Evolutionary conservation across 2,113 vertebrate species (phyloP).

Genomic region (Oreocharis arfaki): DNA sequence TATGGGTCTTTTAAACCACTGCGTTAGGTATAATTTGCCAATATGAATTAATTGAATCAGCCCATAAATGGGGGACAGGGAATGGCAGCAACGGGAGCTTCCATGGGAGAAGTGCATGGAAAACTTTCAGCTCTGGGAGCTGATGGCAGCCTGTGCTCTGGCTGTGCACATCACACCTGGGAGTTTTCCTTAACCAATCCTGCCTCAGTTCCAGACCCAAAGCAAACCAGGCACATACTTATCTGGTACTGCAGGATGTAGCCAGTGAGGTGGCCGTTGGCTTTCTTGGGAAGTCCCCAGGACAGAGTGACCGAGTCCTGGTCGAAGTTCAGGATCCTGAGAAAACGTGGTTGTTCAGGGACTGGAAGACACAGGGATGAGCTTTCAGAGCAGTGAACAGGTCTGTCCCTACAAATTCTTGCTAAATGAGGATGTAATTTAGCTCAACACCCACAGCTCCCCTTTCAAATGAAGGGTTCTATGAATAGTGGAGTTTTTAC

Average conservation of each 20-base stretch:
- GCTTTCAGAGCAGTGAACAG: background rate
- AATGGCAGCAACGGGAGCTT: background rate
- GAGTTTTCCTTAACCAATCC: background rate
- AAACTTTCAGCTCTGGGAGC: background rate
- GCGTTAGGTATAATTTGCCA: background rate
- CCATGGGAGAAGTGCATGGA: rapidly evolving
- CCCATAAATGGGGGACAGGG: background rate
- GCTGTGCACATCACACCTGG: background rate
- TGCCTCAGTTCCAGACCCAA: background rate
- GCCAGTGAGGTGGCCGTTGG: conserved; percentile 88
- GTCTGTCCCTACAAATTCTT: background rate
- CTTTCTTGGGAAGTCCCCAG: conserved; percentile 84
- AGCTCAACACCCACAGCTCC: background rate
- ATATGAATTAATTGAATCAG: background rate
- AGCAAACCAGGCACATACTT: conserved; percentile 76
- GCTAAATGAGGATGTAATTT: background rate
- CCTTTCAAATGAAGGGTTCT: background rate
- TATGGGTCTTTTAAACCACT: background rate
- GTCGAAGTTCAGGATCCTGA: conserved; percentile 85
- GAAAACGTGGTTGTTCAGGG: conserved; percentile 83
- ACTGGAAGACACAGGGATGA: conserved; percentile 73
- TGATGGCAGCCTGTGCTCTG: background rate
- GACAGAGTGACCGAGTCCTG: conserved; percentile 79
- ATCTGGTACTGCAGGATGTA: conserved; percentile 91
- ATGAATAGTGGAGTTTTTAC: background rate